Conservation (phyloP, 2,888 invertebrate genomes). For the Oscheius onirici region DNA sequence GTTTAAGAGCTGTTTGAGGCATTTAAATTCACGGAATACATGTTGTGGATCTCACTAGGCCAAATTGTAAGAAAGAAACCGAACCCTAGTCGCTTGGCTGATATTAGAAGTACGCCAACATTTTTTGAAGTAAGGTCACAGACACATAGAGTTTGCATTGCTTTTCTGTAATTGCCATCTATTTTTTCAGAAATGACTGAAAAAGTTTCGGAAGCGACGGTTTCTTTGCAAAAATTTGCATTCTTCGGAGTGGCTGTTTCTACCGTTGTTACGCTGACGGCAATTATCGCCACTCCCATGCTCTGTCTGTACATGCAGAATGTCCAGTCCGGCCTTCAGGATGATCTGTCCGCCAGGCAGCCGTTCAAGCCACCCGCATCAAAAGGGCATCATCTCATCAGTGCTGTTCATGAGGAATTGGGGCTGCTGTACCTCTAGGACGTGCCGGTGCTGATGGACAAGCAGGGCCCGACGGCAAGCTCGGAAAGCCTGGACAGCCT, state of each 20-base stretch:
- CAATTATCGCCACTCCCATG: conserved; percentile 67
- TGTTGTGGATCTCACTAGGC: too few species aligned
- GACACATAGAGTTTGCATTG: too few species aligned
- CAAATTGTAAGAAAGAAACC: too few species aligned
- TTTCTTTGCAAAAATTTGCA: conserved; percentile 35
- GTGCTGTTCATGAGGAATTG: conserved; percentile 26
- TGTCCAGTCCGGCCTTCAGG: conserved; percentile 61
- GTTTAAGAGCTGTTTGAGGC: too few species aligned
- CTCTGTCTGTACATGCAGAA: conserved; percentile 66
- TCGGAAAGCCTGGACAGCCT: conserved; percentile 41
- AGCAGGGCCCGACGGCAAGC: conserved; percentile 34
- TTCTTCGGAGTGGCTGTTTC: conserved; percentile 53
- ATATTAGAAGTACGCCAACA: too few species aligned
- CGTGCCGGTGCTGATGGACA: conserved; percentile 40
- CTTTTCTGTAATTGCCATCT: too few species aligned
- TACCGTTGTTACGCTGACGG: conserved; percentile 61
- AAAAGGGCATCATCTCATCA: conserved; percentile 8
- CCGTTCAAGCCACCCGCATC: conserved; percentile 21
- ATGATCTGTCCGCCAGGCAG: conserved; percentile 41
- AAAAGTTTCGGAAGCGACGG: conserved; percentile 47
- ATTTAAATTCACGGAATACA: too few species aligned
- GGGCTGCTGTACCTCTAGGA: conserved; percentile 45
- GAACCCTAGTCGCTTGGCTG: too few species aligned
- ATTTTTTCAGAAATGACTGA: conserved; percentile 32
- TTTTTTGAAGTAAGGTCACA: too few species aligned